Conservation (phyloP, 2,888 invertebrate species). For the Coenonympha arcania region DNA sequence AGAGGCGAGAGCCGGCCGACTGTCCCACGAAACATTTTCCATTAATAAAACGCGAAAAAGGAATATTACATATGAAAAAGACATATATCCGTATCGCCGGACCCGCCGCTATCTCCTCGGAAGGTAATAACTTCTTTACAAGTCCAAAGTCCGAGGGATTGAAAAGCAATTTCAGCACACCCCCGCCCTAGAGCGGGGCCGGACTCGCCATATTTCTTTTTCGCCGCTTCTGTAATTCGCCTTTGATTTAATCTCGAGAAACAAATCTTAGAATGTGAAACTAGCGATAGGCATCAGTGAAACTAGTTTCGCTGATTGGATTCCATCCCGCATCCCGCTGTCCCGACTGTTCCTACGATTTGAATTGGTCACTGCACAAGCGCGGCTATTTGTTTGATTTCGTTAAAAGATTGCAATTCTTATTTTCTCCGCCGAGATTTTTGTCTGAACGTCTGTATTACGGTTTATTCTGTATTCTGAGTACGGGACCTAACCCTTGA, state of each 20-base stretch:
- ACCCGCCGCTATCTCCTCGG: conserved; percentile 73
- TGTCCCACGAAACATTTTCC: conserved; percentile 74
- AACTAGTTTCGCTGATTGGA: conserved; percentile 72
- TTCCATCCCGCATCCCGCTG: conserved; percentile 54
- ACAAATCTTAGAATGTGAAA: conserved; percentile 75
- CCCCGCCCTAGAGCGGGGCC: conserved; percentile 67
- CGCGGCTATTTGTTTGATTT: conserved; percentile 65
- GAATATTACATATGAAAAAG: conserved; percentile 75
- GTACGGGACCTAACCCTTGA: conserved; percentile 24
- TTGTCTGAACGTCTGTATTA: conserved; percentile 24
- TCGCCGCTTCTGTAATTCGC: conserved; percentile 74
- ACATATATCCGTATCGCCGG: conserved; percentile 74
- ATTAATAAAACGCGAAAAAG: conserved; percentile 76
- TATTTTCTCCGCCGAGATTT: conserved; percentile 47
- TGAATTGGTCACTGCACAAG: conserved; percentile 63
- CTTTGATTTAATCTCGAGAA: conserved; percentile 75
- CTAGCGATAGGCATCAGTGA: conserved; percentile 71
- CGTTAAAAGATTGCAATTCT: conserved; percentile 65
- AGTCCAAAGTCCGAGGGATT: conserved; percentile 77
- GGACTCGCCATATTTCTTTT: conserved; percentile 73
- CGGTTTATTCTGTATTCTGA: too few species aligned
- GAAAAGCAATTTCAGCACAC: conserved; percentile 76
- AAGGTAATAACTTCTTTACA: conserved; percentile 77
- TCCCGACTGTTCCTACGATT: conserved; percentile 54
- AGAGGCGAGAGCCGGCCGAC: conserved; percentile 61